Evolutionary conservation across 2,797 vertebrate species (phyloP).

Genomic region (Epinephelus awoara): DNA sequence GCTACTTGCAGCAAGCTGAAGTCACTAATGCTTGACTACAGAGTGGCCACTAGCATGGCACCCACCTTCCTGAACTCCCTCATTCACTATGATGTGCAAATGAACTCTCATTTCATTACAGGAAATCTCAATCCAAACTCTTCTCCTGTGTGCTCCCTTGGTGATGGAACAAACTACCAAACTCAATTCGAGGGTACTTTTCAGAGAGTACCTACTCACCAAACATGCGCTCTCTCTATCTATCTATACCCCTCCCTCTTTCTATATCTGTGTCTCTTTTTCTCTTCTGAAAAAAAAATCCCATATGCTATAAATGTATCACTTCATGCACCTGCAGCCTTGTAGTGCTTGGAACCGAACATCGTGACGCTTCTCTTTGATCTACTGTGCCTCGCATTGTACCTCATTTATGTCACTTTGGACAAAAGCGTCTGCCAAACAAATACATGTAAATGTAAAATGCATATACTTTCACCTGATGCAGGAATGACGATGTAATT

Average conservation of each 20-base stretch:
- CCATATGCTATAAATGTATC: neutral
- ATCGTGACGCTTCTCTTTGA: neutral
- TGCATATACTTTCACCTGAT: neutral
- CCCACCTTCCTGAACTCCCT: neutral
- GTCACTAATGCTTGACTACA: neutral
- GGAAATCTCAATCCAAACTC: constrained; percentile 2
- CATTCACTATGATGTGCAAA: neutral
- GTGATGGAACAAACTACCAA: neutral
- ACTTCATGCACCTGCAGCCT: neutral
- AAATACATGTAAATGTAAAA: neutral
- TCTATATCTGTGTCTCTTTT: neutral
- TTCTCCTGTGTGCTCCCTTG: neutral
- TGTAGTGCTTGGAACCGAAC: neutral
- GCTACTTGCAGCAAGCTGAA: neutral
- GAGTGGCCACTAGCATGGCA: neutral
- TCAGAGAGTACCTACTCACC: neutral
- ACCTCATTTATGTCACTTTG: neutral
- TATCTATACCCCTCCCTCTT: neutral
- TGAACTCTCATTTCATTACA: neutral
- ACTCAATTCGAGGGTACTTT: neutral
- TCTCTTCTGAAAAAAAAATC: neutral
- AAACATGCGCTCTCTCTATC: neutral
- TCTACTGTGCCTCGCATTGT: neutral
- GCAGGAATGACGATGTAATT: neutral
- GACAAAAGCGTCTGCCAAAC: neutral